Evolutionary conservation across 2,888 invertebrate genomes (phyloP).

Genomic region (Pasiphila rectangulata): DNA sequence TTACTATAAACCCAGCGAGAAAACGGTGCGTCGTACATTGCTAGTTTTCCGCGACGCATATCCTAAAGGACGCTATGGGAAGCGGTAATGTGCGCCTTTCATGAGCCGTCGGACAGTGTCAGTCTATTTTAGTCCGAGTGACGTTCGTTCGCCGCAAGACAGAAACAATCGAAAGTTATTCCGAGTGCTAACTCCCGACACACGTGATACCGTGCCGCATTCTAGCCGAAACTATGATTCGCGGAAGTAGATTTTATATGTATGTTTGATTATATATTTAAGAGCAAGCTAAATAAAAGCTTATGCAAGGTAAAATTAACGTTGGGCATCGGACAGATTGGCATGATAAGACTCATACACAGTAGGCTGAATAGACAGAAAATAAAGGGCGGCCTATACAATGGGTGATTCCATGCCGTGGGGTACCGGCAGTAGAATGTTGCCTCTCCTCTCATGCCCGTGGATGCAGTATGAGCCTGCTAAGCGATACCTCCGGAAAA

Average conservation of each 20-base stretch:
- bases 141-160: conserved; percentile 55
- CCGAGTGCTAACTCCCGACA: conserved; percentile 61
- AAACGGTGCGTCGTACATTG: conserved; percentile 8
- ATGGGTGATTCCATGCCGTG: no score
- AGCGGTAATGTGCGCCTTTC: conserved; percentile 43
- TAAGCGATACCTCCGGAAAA: no score
- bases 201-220: conserved; percentile 67
- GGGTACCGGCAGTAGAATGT: no score
- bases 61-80: conserved; percentile 10
- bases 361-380: no score
- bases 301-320: no score
- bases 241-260: conserved; percentile 48
- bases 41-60: conserved; percentile 7
- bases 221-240: conserved; percentile 55
- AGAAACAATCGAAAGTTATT: conserved; percentile 77
- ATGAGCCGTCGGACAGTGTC: conserved; percentile 55
- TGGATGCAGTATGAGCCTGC: no score
- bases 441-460: no score
- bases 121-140: conserved; percentile 68
- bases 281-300: no score
- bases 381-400: no score
- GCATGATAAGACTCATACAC: no score
- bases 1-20: not conserved
- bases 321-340: no score
- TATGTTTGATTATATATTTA: conserved; percentile 21